A percentile compares a stretch with the other conserved stretches of the same genome.
These are phyloP conservation scores for Heliconius hewitsoni DNA, from an alignment of 1,140 invertebrate genomes.

Conservation along the genomic window DNA sequence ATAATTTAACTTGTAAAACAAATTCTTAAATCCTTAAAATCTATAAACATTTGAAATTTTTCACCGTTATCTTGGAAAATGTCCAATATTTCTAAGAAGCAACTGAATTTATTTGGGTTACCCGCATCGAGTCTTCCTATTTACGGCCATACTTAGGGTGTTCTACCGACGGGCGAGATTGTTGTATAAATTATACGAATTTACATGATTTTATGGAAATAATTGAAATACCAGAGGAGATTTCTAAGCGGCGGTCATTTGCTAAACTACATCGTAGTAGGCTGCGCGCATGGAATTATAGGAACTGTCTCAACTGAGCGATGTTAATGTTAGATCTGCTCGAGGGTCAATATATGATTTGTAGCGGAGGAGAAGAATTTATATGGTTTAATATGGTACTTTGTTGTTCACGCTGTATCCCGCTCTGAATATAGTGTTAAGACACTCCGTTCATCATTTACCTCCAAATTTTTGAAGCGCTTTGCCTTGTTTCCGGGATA, in stretches of 20 bases:
- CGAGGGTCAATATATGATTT: not conserved
- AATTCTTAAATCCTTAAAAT: not conserved
- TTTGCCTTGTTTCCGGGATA: too few species aligned
- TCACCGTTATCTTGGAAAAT: slow-evolving; percentile 37
- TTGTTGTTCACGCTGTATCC: too few species aligned
- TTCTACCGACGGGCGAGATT: slow-evolving; percentile 45
- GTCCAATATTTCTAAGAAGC: slow-evolving; percentile 40
- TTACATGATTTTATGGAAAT: slow-evolving; percentile 61
- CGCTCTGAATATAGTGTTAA: too few species aligned
- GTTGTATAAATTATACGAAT: slow-evolving; percentile 56
- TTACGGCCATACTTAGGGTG: slow-evolving; percentile 41
- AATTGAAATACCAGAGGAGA: slow-evolving; percentile 50
- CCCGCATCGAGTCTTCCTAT: slow-evolving; percentile 44
- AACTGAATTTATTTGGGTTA: slow-evolving; percentile 38
- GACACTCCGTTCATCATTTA: too few species aligned
- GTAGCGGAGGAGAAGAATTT: not conserved
- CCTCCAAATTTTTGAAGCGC: too few species aligned
- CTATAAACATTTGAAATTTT: not conserved
- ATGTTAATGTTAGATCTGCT: slow-evolving; percentile 12
- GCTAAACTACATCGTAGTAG: slow-evolving; percentile 52
- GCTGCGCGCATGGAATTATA: slow-evolving; percentile 55
- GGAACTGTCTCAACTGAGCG: slow-evolving; percentile 37
- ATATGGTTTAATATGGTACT: not conserved
- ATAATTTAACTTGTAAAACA: not conserved
- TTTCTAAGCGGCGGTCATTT: slow-evolving; percentile 60